These are phyloP conservation scores for Burhinus oedicnemus DNA, from an alignment of 2,113 vertebrate genomes.

Conservation along the genomic window DNA sequence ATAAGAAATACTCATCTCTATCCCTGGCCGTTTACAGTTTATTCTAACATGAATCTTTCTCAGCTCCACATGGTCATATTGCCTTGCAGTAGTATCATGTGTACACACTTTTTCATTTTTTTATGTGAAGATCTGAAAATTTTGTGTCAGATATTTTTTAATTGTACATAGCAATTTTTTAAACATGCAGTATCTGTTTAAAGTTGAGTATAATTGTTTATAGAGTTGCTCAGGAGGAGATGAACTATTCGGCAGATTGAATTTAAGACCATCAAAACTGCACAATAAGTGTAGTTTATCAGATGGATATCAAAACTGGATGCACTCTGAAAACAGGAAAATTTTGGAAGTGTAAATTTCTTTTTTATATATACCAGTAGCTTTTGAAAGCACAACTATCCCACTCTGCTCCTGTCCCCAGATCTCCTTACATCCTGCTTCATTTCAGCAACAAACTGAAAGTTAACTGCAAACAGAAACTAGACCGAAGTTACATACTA, in stretches of 20 bases:
- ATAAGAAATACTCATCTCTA: background rate
- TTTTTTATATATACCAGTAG: background rate
- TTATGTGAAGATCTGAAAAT: background rate
- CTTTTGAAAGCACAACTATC: background rate
- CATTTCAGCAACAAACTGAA: background rate
- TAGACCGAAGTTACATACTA: background rate
- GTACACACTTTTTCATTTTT: background rate
- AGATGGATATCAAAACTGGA: background rate
- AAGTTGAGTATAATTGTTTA: background rate
- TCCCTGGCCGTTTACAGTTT: background rate
- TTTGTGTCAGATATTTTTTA: background rate
- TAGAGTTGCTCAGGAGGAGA: background rate
- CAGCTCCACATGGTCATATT: background rate
- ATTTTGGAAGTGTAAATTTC: background rate
- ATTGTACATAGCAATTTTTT: background rate
- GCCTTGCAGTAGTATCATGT: accelerated
- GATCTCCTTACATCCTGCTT: background rate
- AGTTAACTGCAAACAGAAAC: background rate
- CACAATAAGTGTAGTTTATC: background rate
- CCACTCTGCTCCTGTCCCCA: background rate
- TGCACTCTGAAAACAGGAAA: background rate
- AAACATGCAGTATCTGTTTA: background rate
- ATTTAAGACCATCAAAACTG: background rate
- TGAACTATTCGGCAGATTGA: background rate
- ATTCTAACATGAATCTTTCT: background rate